Evolutionary conservation across 1,140 invertebrate genomes (phyloP), one percentile per base, ranked within the genome.

Genomic region (Battus philenor): DNA sequence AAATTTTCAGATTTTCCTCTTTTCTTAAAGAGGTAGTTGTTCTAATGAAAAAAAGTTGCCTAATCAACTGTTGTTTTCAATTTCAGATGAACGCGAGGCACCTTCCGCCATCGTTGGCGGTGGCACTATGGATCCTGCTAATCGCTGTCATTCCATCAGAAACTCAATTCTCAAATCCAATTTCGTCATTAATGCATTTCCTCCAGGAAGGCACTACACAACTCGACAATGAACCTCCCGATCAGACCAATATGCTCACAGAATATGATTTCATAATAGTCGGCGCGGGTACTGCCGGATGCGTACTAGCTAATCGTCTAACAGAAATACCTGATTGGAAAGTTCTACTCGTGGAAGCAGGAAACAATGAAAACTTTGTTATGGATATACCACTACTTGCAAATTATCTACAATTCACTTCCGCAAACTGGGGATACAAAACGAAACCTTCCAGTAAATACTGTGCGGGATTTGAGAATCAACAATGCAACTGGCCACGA

Each of bases 301-400:
- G 88, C 38, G 89, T 90, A 8, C 59, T 91, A 4, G 89, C 90
- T 0, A 90, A 90, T 56, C 60, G 88, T 52, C 67, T 96, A 9
- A 89, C 91, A 3, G 91, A 93, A 75, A 87, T 89, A 54, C 55
- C 87, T 46, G 61, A 89, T 33, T 91, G 90, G 88, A 90, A 88
- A 44, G 87, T 94, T 1, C 64, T 94, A 27, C 59, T 94, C 0
- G 41, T 94, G 5, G 91, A 92, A 76, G 90, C 89, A 1, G 91
- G 91, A 45, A 77, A 78, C 6, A 90, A 91, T 36, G 93, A 93
- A 71, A 90, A 88, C 13, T 89, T 88, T 44, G 57, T 93, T 1
- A 91, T 91, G 8, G 92, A 93, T 50, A 87, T 93, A 1, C 92
- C 92, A 0, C 52, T 92, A 1, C 45, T 91, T 5, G 91, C 91